Evolutionary conservation across 2,113 vertebrate species (phyloP), one percentile per base, ranked within the genome.

Genomic region (Archocentrus centrarchus): DNA sequence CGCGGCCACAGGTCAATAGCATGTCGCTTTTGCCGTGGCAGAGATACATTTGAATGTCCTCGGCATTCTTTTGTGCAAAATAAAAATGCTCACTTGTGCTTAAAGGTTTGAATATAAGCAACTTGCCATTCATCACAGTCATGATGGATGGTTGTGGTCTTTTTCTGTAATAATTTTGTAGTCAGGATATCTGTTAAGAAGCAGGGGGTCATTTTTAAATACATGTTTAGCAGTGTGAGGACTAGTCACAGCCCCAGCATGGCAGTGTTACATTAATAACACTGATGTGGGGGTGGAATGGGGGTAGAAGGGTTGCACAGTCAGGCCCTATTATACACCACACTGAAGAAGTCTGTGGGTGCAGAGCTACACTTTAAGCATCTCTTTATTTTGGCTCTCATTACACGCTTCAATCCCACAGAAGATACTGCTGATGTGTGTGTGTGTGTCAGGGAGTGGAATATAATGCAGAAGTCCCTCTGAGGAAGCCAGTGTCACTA

Each of bases 21-120:
- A 91, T 94, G 95, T 95, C 95, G 95, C 96, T 96, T 96, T 96
- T 94, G 94, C 96, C 94, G 93, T 91, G 93, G 92, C 92, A 93
- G 95, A 75, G 96, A 97, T 97, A 97, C 95, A 96, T 97, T 97
- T 97, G 96, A 97, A 97, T 97, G 96, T 57, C 63, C 75, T 7
- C 39, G 1, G 2, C 96, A 61, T 95, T 94, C 95, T 97, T 98
- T 96, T 96, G 96, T 97, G 95, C 95, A 62, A 60, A 84, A 11
- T 81, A 81, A 79, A 96, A 93, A 64, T 1, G 6, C 5, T 82
- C 20, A 3, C 30, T 66, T 59, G 35, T 59, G 68, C 14, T 75
- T 11, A 30, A 35, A 20, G 37, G n/a, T 76, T 75, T 39, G 59
- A 82, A 47, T 22, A 60, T 58, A 63, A 73, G 63, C 68, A 83